phyloP scores from a whole-genome alignment of 1,140 invertebrate species.

The Drosophila bocqueti region DNA sequence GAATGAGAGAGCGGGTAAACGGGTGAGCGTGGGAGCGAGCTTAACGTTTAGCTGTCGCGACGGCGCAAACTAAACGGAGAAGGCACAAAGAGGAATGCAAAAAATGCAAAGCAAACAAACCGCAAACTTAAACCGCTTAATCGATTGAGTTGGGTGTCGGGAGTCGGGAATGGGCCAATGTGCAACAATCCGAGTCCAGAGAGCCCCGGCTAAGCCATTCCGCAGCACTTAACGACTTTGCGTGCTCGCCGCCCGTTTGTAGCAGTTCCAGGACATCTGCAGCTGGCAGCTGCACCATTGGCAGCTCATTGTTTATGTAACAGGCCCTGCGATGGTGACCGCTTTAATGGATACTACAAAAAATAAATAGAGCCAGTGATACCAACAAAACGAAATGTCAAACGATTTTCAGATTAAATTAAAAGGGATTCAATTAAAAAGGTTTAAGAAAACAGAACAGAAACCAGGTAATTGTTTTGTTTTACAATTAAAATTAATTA shows the following conservation, averaged over 20 bases:
- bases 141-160: constrained; percentile 46
- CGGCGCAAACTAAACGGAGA: too few species aligned
- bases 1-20: too few species aligned
- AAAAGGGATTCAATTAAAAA: constrained; percentile 4
- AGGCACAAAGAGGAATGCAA: too few species aligned
- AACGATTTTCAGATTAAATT: neutral
- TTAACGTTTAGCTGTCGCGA: too few species aligned
- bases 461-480: neutral
- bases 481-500: neutral
- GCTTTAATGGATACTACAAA: constrained; percentile 29
- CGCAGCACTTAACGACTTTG: constrained; percentile 69
- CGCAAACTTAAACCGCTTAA: constrained; percentile 77
- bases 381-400: neutral
- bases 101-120: too few species aligned
- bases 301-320: constrained; percentile 58
- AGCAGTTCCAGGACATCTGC: constrained; percentile 53
- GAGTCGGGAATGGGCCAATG: constrained; percentile 21
- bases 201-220: constrained; percentile 51
- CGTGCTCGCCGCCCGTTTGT: constrained; percentile 44
- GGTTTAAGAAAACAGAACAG: neutral
- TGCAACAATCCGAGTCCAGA: constrained; percentile 37
- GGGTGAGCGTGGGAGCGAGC: too few species aligned
- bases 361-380: neutral
- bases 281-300: constrained; percentile 49
- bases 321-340: constrained; percentile 38